Evolutionary conservation across 2,888 invertebrate genomes (phyloP), one percentile per base, ranked within the genome.

Genomic region (Drosophila borborema): DNA sequence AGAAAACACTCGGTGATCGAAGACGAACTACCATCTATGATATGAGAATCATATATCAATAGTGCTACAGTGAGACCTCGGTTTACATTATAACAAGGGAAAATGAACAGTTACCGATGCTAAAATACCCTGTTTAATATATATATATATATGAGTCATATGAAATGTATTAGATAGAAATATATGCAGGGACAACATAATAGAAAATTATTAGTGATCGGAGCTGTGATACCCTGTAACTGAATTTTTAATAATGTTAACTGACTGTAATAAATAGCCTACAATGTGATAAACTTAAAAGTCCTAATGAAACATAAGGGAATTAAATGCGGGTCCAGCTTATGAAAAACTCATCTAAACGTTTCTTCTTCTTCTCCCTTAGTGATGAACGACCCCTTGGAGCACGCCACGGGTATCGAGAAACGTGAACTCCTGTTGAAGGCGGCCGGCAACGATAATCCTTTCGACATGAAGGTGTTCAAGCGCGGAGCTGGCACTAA

Each of bases 381-480:
- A 96, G 96, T 95, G 94, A 95, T 97, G 95, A 96, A 97, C 55
- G 98, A 98, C 92, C 97, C 98, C 36, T 80, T 98, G 90, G 99
- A 99, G 91, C 97, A 98, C 92, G 97, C 98, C 31, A 98, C 98
- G 38, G 99, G 99, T 86, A 92, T 98, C 80, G 98, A 99, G 92
- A 97, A 98, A 93, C 96, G 96, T 91, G 98, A 99, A 94, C 93
- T 99, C 84, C 93, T 98, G 80, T 97, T 98, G 36, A 94, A 96
- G 92, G 95, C 96, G 83, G 96, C 97, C 66, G 99, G 99, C 80
- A 96, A 98, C 91, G 97, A 98, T 80, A 96, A 97, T 93, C 97
- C 97, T 40, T 97, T 96, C 94, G 95, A 96, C 93, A 95, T 98
- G 95, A 96, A 96, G 94, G 96, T 97, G 2, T 93, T 96, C 83